Conservation (phyloP, 2,888 invertebrate genomes). For the Caenorhabditis angaria region DNA sequence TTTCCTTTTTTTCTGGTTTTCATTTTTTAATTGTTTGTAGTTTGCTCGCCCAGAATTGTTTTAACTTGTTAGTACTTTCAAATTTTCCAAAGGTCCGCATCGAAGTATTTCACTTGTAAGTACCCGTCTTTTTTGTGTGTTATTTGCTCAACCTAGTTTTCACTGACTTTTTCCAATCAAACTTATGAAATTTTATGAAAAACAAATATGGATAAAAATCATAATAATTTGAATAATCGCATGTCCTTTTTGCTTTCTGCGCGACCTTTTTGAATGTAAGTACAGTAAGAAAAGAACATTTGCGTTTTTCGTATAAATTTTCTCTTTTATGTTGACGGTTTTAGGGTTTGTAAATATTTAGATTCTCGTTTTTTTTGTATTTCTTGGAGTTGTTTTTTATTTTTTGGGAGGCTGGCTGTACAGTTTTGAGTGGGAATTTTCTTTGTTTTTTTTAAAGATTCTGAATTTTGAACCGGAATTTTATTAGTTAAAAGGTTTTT, state of each 20-base stretch:
- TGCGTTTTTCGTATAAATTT: background rate
- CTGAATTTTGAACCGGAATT: background rate
- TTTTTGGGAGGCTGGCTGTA: background rate
- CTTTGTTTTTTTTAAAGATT: background rate
- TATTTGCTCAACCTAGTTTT: slow-evolving; percentile 42
- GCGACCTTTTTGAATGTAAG: background rate
- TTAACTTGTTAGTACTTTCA: too few relatives aligned
- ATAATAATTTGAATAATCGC: slow-evolving; percentile 3
- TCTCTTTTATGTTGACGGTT: background rate
- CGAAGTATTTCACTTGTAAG: too few relatives aligned
- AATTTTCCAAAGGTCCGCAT: too few relatives aligned
- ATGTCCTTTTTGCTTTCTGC: background rate
- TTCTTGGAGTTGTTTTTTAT: background rate
- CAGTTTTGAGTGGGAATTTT: background rate
- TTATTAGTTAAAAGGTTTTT: too few relatives aligned
- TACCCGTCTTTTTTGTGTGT: slow-evolving; percentile 16
- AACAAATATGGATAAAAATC: slow-evolving; percentile 1
- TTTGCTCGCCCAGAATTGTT: background rate
- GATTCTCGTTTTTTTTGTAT: background rate
- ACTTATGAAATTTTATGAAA: background rate
- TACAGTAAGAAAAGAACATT: too few relatives aligned
- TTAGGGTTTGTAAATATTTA: background rate
- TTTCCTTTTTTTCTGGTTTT: background rate
- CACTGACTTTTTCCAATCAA: slow-evolving; percentile 10
- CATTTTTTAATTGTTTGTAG: too few relatives aligned